Percentiles rank a stretch among this genome's conserved stretches.
phyloP scores from a whole-genome alignment of 53 echinoderm and acorn worm genomes.

The Hippasteria phrygiana region DNA sequence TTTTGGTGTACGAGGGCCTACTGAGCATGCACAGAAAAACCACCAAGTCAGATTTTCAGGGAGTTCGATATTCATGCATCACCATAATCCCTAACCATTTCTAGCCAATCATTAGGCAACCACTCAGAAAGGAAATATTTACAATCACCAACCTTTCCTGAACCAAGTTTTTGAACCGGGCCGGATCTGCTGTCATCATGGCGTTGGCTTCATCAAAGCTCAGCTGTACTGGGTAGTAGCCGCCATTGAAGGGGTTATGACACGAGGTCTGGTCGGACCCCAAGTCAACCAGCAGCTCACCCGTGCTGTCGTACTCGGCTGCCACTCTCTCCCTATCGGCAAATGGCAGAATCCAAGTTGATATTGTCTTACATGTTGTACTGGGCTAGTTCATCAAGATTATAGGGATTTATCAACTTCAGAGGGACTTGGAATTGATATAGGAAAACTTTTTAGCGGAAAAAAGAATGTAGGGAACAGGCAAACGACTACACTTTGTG shows the following conservation, averaged over 20 bases:
- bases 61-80: no score
- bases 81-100: no score
- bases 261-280: slow-evolving; percentile 98
- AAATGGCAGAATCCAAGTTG: slow-evolving; percentile 12
- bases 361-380: neutral
- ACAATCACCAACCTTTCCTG: slow-evolving; percentile 83
- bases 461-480: no score
- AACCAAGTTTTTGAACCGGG: slow-evolving; percentile 85
- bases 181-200: slow-evolving; percentile 82
- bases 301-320: slow-evolving; percentile 87
- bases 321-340: slow-evolving; percentile 78
- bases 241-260: slow-evolving; percentile 97
- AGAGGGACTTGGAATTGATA: no score
- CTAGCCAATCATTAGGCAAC: no score
- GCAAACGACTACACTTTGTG: no score
- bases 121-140: no score
- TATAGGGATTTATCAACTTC: neutral
- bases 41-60: no score
- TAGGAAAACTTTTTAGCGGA: no score
- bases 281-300: slow-evolving; percentile 90
- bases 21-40: no score
- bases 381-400: neutral
- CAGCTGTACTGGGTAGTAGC: slow-evolving; percentile 96
- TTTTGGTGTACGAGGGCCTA: no score
- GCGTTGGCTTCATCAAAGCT: slow-evolving; percentile 89